Conservation (phyloP, 2,113 vertebrate species). For the Alexandromys fortis region DNA sequence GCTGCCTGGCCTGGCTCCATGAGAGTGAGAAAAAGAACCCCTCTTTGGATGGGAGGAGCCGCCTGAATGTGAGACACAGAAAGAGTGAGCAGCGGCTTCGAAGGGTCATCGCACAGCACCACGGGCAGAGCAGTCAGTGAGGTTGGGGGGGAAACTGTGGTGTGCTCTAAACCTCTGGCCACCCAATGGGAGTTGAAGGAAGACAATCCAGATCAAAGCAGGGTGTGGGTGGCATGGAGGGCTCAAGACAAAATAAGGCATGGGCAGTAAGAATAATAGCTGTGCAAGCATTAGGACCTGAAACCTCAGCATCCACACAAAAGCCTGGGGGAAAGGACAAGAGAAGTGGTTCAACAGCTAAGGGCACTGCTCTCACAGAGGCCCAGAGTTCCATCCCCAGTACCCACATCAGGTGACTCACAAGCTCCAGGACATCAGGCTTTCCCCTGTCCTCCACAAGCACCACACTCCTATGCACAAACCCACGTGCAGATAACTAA, state of each 20-base stretch:
- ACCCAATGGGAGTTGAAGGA: background rate
- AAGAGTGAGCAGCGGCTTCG: background rate
- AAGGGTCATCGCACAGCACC: too few relatives aligned
- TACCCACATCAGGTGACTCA: background rate
- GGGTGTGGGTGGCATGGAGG: background rate
- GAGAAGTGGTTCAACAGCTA: background rate
- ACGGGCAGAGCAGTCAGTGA: too few relatives aligned
- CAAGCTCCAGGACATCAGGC: background rate
- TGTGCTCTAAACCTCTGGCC: background rate
- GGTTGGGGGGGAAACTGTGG: background rate
- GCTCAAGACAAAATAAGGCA: too few relatives aligned
- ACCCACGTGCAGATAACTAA: too few relatives aligned
- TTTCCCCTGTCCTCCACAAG: background rate
- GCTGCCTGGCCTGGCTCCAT: background rate
- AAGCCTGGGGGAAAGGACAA: background rate
- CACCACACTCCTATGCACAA: background rate
- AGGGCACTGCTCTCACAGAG: background rate
- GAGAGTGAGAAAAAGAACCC: background rate
- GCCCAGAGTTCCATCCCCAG: background rate
- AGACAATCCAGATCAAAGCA: background rate
- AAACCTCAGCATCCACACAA: too few relatives aligned
- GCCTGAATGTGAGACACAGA: accelerated
- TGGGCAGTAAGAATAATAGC: background rate
- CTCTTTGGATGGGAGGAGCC: background rate
- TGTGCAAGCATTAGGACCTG: background rate